These are phyloP conservation scores for Saccostrea cuccullata DNA, from an alignment of 1,140 invertebrate genomes.

Conservation along the genomic window DNA sequence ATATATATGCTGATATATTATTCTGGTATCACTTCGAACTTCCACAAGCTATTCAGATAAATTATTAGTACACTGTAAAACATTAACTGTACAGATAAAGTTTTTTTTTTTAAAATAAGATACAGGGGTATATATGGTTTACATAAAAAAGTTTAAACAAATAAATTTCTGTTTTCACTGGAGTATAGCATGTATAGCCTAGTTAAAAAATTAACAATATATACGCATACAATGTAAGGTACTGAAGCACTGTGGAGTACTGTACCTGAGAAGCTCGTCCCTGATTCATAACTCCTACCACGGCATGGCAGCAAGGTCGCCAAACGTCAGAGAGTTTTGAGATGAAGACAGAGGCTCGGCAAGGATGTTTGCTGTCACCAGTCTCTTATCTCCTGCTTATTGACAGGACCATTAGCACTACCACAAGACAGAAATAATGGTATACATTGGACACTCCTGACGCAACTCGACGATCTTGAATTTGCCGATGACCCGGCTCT, in stretches of 20 bases:
- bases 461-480: conserved; percentile 51
- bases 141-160: too few relatives aligned
- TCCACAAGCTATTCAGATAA: too few relatives aligned
- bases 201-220: too few relatives aligned
- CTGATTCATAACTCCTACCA: conserved; percentile 45
- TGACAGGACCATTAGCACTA: conserved; percentile 52
- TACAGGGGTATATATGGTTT: too few relatives aligned
- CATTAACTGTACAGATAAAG: too few relatives aligned
- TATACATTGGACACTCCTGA: conserved; percentile 53
- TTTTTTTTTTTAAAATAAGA: too few relatives aligned
- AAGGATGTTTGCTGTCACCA: conserved; percentile 46
- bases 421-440: conserved; percentile 42
- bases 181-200: too few relatives aligned
- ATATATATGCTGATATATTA: too few relatives aligned
- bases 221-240: too few relatives aligned
- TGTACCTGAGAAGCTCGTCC: conserved; percentile 49
- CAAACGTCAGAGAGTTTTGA: conserved; percentile 53
- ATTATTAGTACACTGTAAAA: too few relatives aligned
- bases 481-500: conserved; percentile 55
- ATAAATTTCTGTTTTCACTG: too few relatives aligned
- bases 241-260: conserved; percentile 57
- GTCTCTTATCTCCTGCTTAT: conserved; percentile 54
- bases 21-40: too few relatives aligned
- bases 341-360: conserved; percentile 53
- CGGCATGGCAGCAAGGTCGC: conserved; percentile 48